phyloP scores from a whole-genome alignment of 1,140 invertebrate genomes.

The Zaprionus inermis region DNA sequence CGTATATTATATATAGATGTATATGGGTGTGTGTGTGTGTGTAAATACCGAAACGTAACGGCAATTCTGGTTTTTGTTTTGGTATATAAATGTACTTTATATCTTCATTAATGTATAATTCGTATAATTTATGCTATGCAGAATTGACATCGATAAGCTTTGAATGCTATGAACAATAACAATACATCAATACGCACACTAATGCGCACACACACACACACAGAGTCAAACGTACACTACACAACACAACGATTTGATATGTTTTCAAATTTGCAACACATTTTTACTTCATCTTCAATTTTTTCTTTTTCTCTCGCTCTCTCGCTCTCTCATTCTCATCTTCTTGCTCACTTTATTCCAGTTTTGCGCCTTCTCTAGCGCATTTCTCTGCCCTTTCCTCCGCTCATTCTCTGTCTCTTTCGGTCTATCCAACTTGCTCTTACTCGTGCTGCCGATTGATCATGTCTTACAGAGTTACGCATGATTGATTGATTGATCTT shows the following conservation, averaged over 20 bases:
- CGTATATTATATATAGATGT: slow-evolving; percentile 1
- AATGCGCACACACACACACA: slow-evolving; percentile 22
- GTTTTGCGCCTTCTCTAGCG: neutral
- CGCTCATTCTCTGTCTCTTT: too few relatives aligned
- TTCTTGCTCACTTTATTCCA: neutral
- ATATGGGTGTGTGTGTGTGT: slow-evolving; percentile 22
- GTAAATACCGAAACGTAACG: slow-evolving; percentile 4
- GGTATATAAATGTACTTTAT: slow-evolving; percentile 14
- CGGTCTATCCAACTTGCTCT: too few relatives aligned
- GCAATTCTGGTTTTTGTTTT: slow-evolving; percentile 9
- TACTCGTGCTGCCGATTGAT: too few relatives aligned
- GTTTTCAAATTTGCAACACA: slow-evolving; percentile 5
- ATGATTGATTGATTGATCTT: neutral
- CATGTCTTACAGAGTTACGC: neutral
- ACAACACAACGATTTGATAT: slow-evolving; percentile 9
- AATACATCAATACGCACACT: slow-evolving; percentile 8
- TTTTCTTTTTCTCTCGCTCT: neutral
- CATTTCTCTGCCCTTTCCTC: neutral
- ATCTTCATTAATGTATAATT: slow-evolving; percentile 30
- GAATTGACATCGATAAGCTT: slow-evolving; percentile 41
- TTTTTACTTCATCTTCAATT: neutral
- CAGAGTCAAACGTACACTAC: slow-evolving; percentile 10
- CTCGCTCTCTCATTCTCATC: neutral
- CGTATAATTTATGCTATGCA: slow-evolving; percentile 50
- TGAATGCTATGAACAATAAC: slow-evolving; percentile 7